phyloP scores from a whole-genome alignment of 2,797 vertebrate genomes.

The Manis crassicaudata region DNA sequence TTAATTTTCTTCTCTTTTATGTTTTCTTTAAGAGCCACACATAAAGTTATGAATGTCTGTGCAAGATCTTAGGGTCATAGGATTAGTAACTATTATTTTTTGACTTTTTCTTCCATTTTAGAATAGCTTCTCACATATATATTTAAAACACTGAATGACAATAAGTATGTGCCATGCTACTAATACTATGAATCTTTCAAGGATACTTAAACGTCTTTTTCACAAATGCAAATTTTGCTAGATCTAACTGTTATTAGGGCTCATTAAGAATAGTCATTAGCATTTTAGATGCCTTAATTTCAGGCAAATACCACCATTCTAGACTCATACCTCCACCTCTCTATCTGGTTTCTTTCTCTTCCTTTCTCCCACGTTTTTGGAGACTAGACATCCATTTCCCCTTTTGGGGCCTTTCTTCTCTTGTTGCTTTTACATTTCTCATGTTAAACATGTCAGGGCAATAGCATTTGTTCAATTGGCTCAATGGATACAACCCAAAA shows the following conservation, averaged over 20 bases:
- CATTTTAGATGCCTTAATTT: not conserved
- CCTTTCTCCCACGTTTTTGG: not conserved
- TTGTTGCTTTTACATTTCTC: not conserved
- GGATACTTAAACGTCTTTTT: not conserved
- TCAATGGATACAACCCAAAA: constrained; percentile 10
- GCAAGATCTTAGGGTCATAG: not conserved
- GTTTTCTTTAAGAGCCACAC: not conserved
- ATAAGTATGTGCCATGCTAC: not conserved
- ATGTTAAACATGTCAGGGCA: constrained; percentile 27
- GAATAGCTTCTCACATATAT: constrained; percentile 8
- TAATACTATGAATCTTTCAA: not conserved
- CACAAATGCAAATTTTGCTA: constrained; percentile 10
- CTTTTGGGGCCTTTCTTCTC: not conserved
- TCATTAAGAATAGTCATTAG: constrained; percentile 20
- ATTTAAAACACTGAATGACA: constrained; percentile 37
- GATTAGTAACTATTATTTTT: constrained; percentile 4
- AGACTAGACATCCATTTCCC: not conserved
- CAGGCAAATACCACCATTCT: constrained; percentile 26
- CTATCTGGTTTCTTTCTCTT: not conserved
- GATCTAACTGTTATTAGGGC: not conserved
- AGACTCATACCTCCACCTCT: not conserved
- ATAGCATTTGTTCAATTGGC: constrained; percentile 3
- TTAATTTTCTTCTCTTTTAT: constrained; percentile 32
- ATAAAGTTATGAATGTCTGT: not conserved
- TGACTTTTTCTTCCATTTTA: constrained; percentile 7